Evolutionary conservation across 1,140 invertebrate genomes (phyloP).

Genomic region (Araneus ventricosus): DNA sequence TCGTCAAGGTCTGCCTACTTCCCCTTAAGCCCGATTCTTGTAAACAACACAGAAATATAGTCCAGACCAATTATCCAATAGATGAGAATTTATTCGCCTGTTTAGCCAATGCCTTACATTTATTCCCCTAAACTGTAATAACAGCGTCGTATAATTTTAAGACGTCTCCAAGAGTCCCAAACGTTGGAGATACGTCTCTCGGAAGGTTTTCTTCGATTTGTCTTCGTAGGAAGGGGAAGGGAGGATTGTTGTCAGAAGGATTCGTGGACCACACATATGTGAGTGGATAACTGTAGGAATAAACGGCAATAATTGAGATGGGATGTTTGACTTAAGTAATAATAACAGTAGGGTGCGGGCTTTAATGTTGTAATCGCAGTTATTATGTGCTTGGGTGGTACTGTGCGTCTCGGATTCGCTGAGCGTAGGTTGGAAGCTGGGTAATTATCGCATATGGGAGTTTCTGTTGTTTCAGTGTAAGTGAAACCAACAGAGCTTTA

Average conservation of each 20-base stretch:
- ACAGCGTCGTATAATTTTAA: not conserved
- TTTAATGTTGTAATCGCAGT: constrained; percentile 22
- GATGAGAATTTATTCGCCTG: not conserved
- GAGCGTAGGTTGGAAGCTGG: not conserved
- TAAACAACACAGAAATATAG: constrained; percentile 17
- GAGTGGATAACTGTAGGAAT: not conserved
- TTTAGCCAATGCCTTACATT: constrained; percentile 22
- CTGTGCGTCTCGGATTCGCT: not conserved
- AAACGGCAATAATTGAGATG: not conserved
- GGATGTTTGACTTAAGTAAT: constrained; percentile 27
- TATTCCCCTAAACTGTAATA: not conserved
- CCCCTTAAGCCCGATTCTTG: not conserved
- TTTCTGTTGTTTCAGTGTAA: too few species aligned
- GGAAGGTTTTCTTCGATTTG: not conserved
- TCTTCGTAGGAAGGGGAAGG: not conserved
- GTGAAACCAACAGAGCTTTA: too few species aligned
- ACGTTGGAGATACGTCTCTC: not conserved
- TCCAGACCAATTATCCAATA: not conserved
- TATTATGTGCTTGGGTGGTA: constrained; percentile 5
- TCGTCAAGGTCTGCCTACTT: not conserved
- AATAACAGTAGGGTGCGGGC: constrained; percentile 9
- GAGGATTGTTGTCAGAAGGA: not conserved
- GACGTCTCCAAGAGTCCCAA: not conserved
- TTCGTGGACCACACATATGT: constrained; percentile 2
- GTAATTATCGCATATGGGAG: not conserved